phyloP scores from a whole-genome alignment of 35 echinoderm and acorn worm species.

The Hemicentrotus pulcherrimus region DNA sequence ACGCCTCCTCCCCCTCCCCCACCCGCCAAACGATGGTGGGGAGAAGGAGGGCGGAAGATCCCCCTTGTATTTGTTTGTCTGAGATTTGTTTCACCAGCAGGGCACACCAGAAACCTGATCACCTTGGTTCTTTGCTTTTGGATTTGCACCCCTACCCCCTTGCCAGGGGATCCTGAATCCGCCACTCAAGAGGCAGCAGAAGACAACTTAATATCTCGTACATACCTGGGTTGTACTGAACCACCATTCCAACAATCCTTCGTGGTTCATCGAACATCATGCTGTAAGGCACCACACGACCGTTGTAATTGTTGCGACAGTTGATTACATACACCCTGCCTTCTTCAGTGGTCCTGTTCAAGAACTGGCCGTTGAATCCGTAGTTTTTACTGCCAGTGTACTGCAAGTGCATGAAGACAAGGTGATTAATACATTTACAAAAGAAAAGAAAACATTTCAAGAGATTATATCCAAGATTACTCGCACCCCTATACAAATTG shows the following conservation, averaged over 20 bases:
- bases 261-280: conserved; percentile 40
- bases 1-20: no score
- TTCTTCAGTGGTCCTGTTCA: conserved; percentile 49
- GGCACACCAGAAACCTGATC: no score
- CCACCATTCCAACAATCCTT: conserved; percentile 19
- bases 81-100: no score
- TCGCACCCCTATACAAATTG: not conserved
- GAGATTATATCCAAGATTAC: not conserved
- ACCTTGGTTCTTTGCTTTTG: no score
- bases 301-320: conserved; percentile 34
- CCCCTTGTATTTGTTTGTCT: no score
- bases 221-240: conserved; percentile 70
- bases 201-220: not conserved
- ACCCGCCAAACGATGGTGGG: no score
- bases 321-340: conserved; percentile 52
- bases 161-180: no score
- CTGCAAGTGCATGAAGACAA: not conserved
- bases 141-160: no score
- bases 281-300: not conserved
- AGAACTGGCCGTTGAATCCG: conserved; percentile 52
- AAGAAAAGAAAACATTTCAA: not conserved
- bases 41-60: no score
- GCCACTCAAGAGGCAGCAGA: no score
- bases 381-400: conserved; percentile 9
- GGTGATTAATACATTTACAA: not conserved